phyloP scores from a whole-genome alignment of 2,113 vertebrate species.

The Gasterosteus aculeatus region DNA sequence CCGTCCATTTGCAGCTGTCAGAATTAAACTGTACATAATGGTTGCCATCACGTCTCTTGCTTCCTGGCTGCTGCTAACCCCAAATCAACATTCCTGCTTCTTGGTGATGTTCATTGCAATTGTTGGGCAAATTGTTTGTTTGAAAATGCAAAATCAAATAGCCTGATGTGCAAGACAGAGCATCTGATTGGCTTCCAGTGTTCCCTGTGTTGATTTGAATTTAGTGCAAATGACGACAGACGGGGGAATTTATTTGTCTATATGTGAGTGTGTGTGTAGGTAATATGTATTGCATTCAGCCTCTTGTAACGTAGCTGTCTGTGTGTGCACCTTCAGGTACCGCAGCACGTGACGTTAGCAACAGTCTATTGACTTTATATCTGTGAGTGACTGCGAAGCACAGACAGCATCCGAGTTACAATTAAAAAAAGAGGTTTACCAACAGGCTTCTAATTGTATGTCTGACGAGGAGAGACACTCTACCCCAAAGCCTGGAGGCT shows the following conservation, averaged over 20 bases:
- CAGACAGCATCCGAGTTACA: slow-evolving; percentile 54
- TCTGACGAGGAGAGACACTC: slow-evolving; percentile 61
- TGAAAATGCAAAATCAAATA: slow-evolving; percentile 69
- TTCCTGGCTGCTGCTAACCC: slow-evolving; percentile 72
- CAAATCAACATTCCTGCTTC: slow-evolving; percentile 73
- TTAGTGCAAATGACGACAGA: slow-evolving; percentile 63
- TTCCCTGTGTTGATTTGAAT: slow-evolving; percentile 67
- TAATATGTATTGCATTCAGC: not conserved
- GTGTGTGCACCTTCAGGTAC: slow-evolving; percentile 30
- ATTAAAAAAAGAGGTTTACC: slow-evolving; percentile 61
- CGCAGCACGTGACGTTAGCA: slow-evolving; percentile 18
- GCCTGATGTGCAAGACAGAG: slow-evolving; percentile 56
- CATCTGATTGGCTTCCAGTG: slow-evolving; percentile 69
- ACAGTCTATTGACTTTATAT: slow-evolving; percentile 31
- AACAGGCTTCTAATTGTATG: slow-evolving; percentile 59
- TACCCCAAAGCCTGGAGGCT: slow-evolving; percentile 58
- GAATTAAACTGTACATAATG: slow-evolving; percentile 76
- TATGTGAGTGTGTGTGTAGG: slow-evolving; percentile 13
- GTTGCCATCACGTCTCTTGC: slow-evolving; percentile 70
- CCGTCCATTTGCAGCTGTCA: slow-evolving; percentile 76
- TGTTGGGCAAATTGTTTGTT: slow-evolving; percentile 77
- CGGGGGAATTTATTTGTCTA: slow-evolving; percentile 16
- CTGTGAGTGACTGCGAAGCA: slow-evolving; percentile 39
- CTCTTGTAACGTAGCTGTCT: not conserved
- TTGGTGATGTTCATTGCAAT: slow-evolving; percentile 62